Percentiles rank a stretch among this genome's conserved stretches.
These are phyloP conservation scores for Leucoraja ocellata DNA, from an alignment of 2,797 vertebrate genomes.

Conservation along the genomic window DNA sequence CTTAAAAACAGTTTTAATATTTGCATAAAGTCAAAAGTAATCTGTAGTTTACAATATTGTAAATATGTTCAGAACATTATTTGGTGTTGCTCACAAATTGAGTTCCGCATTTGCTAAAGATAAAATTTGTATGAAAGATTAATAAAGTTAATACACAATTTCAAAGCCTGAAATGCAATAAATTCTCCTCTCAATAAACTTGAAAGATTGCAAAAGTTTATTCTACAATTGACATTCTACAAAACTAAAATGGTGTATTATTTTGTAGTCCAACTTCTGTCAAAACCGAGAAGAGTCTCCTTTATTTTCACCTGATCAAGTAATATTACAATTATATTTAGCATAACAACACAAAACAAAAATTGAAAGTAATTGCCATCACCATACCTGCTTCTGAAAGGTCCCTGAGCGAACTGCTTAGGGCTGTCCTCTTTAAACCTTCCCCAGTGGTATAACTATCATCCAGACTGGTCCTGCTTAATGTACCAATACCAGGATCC, in stretches of 20 bases:
- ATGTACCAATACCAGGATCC: conserved; percentile 77
- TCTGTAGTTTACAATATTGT: not conserved
- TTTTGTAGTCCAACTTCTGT: not conserved
- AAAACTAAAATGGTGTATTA: too few species aligned
- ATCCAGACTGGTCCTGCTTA: conserved; percentile 80
- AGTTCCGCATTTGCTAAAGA: not conserved
- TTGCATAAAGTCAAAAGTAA: not conserved
- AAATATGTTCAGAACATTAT: not conserved
- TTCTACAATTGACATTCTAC: too few species aligned
- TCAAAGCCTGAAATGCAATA: not conserved
- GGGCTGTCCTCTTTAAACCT: conserved; percentile 85
- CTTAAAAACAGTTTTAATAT: not conserved
- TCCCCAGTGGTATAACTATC: conserved; percentile 85
- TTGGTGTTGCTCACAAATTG: not conserved
- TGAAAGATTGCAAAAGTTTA: not conserved
- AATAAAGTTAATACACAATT: conserved; percentile 22
- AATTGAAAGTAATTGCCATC: not conserved
- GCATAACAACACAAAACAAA: not conserved
- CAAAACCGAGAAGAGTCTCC: not conserved
- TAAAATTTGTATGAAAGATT: not conserved
- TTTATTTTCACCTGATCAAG: not conserved
- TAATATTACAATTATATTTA: not conserved
- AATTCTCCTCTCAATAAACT: not conserved
- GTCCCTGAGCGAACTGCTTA: conserved; percentile 89
- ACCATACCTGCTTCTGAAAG: conserved; percentile 88